These are phyloP conservation scores for Pelmatolapia mariae DNA, from an alignment of 2,113 vertebrate species.

Conservation along the genomic window DNA sequence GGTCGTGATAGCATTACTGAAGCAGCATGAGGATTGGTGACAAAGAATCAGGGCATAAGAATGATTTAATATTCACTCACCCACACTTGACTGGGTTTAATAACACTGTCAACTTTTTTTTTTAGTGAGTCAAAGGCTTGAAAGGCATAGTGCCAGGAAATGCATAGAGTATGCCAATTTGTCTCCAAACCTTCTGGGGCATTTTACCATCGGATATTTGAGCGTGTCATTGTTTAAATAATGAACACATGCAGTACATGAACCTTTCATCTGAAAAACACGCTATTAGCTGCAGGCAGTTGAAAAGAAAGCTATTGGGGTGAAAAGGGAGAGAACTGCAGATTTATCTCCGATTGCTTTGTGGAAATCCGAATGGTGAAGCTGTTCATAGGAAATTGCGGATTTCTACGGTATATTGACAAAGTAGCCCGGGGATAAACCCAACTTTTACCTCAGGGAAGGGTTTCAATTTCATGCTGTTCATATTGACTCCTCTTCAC, in stretches of 20 bases:
- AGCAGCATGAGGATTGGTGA: constrained; percentile 12
- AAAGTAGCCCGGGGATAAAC: not conserved
- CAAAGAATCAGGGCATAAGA: constrained; percentile 18
- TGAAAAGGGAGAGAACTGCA: not conserved
- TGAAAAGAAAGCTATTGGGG: not conserved
- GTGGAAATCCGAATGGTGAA: not conserved
- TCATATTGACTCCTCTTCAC: not conserved
- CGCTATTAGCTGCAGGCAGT: not conserved
- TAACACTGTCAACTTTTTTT: constrained; percentile 37
- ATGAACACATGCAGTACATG: not conserved
- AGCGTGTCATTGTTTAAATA: constrained; percentile 12
- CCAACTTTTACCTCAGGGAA: not conserved
- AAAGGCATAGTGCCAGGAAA: constrained; percentile 10
- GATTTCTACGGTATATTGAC: not conserved
- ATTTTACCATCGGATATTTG: not conserved
- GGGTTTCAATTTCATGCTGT: not conserved
- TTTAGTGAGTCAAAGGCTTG: constrained; percentile 8
- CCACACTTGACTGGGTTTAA: constrained; percentile 42
- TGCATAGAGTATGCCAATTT: not conserved
- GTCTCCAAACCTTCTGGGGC: not conserved
- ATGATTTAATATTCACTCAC: constrained; percentile 32
- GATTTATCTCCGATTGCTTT: not conserved
- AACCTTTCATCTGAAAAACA: constrained; percentile 6
- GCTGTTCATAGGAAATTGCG: not conserved
- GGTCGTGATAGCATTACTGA: constrained; percentile 11